Conservation (phyloP, 2,888 invertebrate genomes). For the Andricus curvator region DNA sequence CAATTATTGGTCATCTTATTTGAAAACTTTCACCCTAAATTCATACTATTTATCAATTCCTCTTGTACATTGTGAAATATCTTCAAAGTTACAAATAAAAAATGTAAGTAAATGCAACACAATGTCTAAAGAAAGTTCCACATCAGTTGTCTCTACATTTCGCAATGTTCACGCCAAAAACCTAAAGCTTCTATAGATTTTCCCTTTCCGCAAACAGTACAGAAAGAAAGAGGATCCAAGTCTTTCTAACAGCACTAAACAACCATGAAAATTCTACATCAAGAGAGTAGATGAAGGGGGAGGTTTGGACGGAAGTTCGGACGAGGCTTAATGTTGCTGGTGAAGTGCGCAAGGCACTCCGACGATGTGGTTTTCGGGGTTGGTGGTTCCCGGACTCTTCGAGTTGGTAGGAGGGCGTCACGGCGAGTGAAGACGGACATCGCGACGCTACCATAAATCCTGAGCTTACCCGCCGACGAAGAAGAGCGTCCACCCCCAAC, state of each 20-base stretch:
- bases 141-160: not conserved
- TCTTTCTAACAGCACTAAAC: not conserved
- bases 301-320: slow-evolving; percentile 31
- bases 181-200: not conserved
- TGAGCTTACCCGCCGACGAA: slow-evolving; percentile 74
- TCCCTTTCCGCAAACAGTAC: not conserved
- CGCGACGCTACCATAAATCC: slow-evolving; percentile 78
- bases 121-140: too few species aligned
- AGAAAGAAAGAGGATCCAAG: not conserved
- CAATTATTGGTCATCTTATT: too few species aligned
- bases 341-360: slow-evolving; percentile 49
- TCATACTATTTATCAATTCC: too few species aligned
- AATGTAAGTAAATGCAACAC: too few species aligned
- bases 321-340: slow-evolving; percentile 43
- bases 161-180: not conserved
- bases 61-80: too few species aligned
- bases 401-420: slow-evolving; percentile 75
- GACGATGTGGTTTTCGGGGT: slow-evolving; percentile 59
- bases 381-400: slow-evolving; percentile 60
- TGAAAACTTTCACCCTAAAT: too few species aligned
- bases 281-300: not conserved
- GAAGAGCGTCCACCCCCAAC: slow-evolving; percentile 65
- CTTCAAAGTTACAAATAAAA: too few species aligned
- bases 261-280: slow-evolving; percentile 13
- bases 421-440: slow-evolving; percentile 79